These are phyloP conservation scores for Agriopis marginaria DNA, from an alignment of 2,888 invertebrate species.

Conservation along the genomic window DNA sequence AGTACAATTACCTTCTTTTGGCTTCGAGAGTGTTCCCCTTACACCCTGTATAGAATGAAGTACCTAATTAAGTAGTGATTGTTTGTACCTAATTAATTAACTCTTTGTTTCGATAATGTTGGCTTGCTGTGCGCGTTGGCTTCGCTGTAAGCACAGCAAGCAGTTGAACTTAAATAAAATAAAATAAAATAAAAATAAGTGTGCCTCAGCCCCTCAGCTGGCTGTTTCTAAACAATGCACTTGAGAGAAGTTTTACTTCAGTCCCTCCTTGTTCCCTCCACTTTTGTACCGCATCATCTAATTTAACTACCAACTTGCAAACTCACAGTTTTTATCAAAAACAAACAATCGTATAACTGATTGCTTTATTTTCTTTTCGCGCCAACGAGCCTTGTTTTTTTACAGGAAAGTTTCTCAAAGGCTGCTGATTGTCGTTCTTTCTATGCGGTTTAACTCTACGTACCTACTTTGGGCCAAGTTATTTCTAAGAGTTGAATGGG, in stretches of 20 bases:
- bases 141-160: no score
- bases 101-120: no score
- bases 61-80: no score
- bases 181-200: no score
- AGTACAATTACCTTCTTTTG: no score
- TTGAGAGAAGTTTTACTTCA: not conserved
- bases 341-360: constrained; percentile 69
- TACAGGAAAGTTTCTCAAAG: constrained; percentile 31
- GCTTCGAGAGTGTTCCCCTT: no score
- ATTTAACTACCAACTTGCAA: constrained; percentile 46
- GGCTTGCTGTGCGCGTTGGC: no score
- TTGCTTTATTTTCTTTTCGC: constrained; percentile 64
- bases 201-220: no score
- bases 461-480: constrained; percentile 14
- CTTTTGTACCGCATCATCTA: constrained; percentile 47
- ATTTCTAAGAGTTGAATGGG: not conserved
- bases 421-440: constrained; percentile 37
- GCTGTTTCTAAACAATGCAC: not conserved
- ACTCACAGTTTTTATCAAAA: constrained; percentile 62
- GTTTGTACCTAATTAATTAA: no score
- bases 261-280: not conserved
- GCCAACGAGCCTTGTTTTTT: constrained; percentile 25
- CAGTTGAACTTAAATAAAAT: no score
- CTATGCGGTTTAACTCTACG: constrained; percentile 30
- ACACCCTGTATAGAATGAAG: no score